phyloP scores from a whole-genome alignment of 1,140 invertebrate genomes.

The Drosophila varians region DNA sequence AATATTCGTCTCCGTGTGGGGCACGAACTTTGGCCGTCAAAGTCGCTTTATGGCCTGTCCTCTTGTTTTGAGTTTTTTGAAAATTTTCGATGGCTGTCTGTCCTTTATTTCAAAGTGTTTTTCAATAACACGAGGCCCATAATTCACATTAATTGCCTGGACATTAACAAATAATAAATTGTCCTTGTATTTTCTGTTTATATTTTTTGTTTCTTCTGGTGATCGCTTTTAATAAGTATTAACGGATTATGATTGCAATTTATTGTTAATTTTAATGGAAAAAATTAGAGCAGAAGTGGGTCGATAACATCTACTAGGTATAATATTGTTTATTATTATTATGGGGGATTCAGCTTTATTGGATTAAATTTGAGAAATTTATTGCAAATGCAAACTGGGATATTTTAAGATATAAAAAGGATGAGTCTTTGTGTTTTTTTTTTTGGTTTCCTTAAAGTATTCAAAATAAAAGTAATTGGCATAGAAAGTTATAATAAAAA shows the following conservation, averaged over 20 bases:
- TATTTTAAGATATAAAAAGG: too few species aligned
- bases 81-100: slow-evolving; percentile 35
- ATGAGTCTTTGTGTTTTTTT: too few species aligned
- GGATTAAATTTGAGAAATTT: not conserved
- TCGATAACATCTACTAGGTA: too few species aligned
- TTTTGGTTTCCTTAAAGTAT: too few species aligned
- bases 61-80: slow-evolving; percentile 28
- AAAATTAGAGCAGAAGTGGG: not conserved
- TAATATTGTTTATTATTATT: not conserved
- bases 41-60: slow-evolving; percentile 28
- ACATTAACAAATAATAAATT: slow-evolving; percentile 34
- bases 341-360: not conserved
- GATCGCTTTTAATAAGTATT: slow-evolving; percentile 17
- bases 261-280: slow-evolving; percentile 17
- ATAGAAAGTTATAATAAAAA: too few species aligned
- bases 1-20: slow-evolving; percentile 24
- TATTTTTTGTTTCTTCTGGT: not conserved
- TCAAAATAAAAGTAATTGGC: too few species aligned
- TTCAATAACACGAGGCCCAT: slow-evolving; percentile 55
- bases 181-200: slow-evolving; percentile 43
- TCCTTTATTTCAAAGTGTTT: slow-evolving; percentile 30
- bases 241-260: slow-evolving; percentile 29
- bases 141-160: slow-evolving; percentile 66
- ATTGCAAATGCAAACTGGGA: too few species aligned
- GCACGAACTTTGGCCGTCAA: slow-evolving; percentile 27